phyloP scores from a whole-genome alignment of 2,113 vertebrate species.

The Gobio gobio region DNA sequence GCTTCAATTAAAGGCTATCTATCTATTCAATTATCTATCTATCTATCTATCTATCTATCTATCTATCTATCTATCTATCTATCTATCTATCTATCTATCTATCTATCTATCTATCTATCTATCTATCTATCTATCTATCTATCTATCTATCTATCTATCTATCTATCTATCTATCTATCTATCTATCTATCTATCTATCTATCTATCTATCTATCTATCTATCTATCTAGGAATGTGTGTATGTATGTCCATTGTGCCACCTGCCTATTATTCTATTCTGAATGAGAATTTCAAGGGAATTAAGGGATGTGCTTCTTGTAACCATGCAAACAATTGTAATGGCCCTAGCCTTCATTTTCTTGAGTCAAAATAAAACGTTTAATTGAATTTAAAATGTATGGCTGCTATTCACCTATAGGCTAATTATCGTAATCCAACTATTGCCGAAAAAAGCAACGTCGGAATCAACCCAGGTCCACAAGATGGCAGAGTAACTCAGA shows the following conservation, averaged over 20 bases:
- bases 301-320: neutral
- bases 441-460: neutral
- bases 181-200: neutral
- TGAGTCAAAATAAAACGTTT: too few species aligned
- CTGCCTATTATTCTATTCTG: neutral
- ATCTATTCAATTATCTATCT: neutral
- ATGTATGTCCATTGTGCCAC: too few species aligned
- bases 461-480: constrained; percentile 56
- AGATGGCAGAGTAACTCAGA: constrained; percentile 65
- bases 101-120: neutral
- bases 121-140: neutral
- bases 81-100: too few species aligned
- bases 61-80: neutral
- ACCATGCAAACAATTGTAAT: too few species aligned
- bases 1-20: too few species aligned
- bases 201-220: neutral
- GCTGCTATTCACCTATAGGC: neutral
- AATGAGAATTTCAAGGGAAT: neutral
- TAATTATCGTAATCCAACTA: neutral
- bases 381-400: neutral
- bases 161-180: neutral
- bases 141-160: neutral
- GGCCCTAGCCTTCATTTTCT: too few species aligned
- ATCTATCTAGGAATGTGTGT: too few species aligned
- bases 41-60: neutral